Conservation (phyloP, 2,797 vertebrate species). For the Aulostomus chinensis region DNA sequence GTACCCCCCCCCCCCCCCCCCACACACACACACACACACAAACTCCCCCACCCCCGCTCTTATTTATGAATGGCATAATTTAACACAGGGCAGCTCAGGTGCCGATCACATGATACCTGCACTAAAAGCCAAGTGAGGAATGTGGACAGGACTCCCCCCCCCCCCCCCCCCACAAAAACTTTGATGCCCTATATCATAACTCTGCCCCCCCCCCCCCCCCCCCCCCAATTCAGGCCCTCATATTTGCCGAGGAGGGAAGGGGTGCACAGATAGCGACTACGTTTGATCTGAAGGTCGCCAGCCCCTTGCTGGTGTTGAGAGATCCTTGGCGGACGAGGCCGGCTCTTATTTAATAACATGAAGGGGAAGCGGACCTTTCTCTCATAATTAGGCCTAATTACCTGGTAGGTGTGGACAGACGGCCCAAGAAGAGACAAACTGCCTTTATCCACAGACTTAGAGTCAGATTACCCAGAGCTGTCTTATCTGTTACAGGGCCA, state of each 20-base stretch:
- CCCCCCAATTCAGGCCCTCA: conserved; percentile 44
- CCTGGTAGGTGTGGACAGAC: conserved; percentile 99
- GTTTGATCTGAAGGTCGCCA: conserved; percentile 99
- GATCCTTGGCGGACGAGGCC: conserved; percentile 91
- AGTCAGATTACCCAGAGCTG: conserved; percentile 97
- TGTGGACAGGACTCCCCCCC: conserved; percentile 58
- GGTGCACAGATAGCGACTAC: conserved; percentile 91
- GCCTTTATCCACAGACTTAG: conserved; percentile 99
- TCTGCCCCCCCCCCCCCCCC: conserved; percentile 53
- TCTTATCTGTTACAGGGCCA: conserved; percentile 97
- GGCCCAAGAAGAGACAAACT: conserved; percentile 99
- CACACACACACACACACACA: too few species aligned
- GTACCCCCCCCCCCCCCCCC: conserved; percentile 44
- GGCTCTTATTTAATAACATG: conserved; percentile 99
- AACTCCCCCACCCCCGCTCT: too few species aligned
- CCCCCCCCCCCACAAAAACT: conserved; percentile 61
- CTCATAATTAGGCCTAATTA: conserved; percentile 99
- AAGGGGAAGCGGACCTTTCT: conserved; percentile 98
- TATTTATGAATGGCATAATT: conserved; percentile 83
- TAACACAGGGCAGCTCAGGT: conserved; percentile 66
- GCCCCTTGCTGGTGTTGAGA: conserved; percentile 91
- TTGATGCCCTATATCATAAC: conserved; percentile 91
- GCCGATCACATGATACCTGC: conserved; percentile 74
- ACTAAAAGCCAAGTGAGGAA: conserved; percentile 69
- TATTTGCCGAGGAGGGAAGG: conserved; percentile 63